phyloP scores from a whole-genome alignment of 2,113 vertebrate genomes.

The Cyanoliseus patagonus region DNA sequence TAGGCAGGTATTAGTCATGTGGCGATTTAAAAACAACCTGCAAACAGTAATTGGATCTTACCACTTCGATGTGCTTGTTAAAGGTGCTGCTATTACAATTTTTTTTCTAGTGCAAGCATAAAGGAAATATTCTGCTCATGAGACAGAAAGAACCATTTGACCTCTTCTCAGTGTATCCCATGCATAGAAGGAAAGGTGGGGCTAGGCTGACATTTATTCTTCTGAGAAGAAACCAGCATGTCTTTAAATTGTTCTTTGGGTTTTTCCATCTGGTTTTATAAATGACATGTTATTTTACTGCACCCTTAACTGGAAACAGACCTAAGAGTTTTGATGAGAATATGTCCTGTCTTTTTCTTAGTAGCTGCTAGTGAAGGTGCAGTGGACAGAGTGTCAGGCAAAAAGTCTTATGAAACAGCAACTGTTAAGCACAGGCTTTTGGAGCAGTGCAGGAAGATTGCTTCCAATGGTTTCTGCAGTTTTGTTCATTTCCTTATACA shows the following conservation, averaged over 20 bases:
- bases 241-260: conserved; percentile 35
- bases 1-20: not conserved
- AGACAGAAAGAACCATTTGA: not conserved
- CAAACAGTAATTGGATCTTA: not conserved
- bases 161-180: not conserved
- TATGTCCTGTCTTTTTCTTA: not conserved
- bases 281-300: conserved; percentile 43
- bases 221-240: conserved; percentile 37
- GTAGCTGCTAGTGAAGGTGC: not conserved
- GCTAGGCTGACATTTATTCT: not conserved
- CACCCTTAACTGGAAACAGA: conserved; percentile 61
- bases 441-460: not conserved
- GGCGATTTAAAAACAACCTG: not conserved
- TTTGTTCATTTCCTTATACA: conserved; percentile 9
- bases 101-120: not conserved
- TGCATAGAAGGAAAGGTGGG: not conserved
- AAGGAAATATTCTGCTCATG: not conserved
- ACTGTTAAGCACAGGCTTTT: not conserved
- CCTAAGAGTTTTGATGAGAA: conserved; percentile 16
- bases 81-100: not conserved
- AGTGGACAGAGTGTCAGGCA: not conserved
- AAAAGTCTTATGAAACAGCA: not conserved
- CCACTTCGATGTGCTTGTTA: not conserved
- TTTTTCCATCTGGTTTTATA: conserved; percentile 70
- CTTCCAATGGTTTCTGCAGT: not conserved